Percentiles rank a stretch among this genome's conserved stretches.
Conservation (phyloP, 2,113 vertebrate species). For the Trogon melanurus region DNA sequence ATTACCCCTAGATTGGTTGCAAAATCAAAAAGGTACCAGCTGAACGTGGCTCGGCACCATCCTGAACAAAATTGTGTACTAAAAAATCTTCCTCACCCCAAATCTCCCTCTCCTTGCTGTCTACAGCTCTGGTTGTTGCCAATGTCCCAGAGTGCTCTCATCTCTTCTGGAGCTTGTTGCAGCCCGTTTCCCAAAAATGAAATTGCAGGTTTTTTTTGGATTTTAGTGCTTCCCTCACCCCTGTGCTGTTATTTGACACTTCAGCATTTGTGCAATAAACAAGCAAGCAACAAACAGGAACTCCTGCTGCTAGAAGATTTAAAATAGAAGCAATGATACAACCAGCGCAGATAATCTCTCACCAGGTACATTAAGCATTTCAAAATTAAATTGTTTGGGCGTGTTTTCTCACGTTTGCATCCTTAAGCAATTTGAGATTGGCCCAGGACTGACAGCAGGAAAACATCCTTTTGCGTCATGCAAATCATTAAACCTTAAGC, state of each 20-base stretch:
- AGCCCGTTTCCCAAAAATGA: not conserved
- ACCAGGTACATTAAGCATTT: slow-evolving; percentile 35
- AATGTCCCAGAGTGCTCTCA: not conserved
- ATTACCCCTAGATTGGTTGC: rapidly evolving
- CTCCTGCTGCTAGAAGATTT: slow-evolving; percentile 14
- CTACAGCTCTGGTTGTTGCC: not conserved
- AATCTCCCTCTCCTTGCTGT: too few relatives aligned
- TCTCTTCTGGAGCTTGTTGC: not conserved
- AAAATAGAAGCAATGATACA: not conserved
- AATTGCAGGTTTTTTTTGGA: not conserved
- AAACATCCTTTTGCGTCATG: slow-evolving; percentile 9
- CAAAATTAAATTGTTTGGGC: slow-evolving; percentile 17
- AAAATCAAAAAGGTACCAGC: not conserved
- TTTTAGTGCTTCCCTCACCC: not conserved
- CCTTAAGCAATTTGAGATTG: slow-evolving; percentile 35
- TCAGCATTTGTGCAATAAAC: slow-evolving; percentile 15
- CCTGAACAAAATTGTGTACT: not conserved
- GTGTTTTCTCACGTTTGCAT: slow-evolving; percentile 24
- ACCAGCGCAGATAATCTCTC: slow-evolving; percentile 34
- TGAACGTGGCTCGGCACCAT: not conserved
- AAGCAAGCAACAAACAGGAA: not conserved
- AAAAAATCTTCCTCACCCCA: not conserved
- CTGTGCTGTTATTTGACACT: not conserved
- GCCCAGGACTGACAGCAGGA: slow-evolving; percentile 45
- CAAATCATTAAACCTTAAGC: slow-evolving; percentile 59